These are phyloP conservation scores for Bufo gargarizans DNA, from an alignment of 2,113 vertebrate genomes.

Conservation along the genomic window DNA sequence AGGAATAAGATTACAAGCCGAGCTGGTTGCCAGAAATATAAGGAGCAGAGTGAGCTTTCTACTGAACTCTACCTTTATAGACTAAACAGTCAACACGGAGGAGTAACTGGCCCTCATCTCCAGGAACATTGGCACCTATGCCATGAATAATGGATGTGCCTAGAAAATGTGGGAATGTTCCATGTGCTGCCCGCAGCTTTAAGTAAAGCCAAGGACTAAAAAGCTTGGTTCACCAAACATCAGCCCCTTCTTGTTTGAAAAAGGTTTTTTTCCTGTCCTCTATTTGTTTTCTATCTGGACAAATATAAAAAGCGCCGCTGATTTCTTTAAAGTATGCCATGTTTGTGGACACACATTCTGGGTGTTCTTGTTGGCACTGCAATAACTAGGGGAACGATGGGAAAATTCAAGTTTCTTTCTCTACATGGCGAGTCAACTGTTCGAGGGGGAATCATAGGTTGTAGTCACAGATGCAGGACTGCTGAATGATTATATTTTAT, in stretches of 20 bases:
- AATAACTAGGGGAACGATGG: background rate
- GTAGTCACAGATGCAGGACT: background rate
- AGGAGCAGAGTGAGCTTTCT: conserved; percentile 1
- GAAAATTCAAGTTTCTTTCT: background rate
- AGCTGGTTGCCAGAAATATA: conserved; percentile 21
- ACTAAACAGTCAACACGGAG: conserved; percentile 53
- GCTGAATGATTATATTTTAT: background rate
- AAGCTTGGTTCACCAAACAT: conserved; percentile 20
- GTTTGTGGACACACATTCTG: background rate
- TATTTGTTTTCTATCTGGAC: conserved; percentile 20
- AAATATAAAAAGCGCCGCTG: background rate
- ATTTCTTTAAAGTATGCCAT: conserved; percentile 8
- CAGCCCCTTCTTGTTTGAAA: conserved; percentile 29
- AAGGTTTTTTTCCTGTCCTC: conserved; percentile 7
- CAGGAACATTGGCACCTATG: conserved; percentile 49
- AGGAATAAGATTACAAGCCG: conserved; percentile 31
- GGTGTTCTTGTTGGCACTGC: conserved; percentile 22
- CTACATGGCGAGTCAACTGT: background rate
- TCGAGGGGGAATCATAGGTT: background rate
- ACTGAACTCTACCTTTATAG: conserved; percentile 37
- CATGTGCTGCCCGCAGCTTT: conserved; percentile 29
- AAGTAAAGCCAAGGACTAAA: conserved; percentile 43
- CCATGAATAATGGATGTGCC: conserved; percentile 53
- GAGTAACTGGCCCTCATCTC: conserved; percentile 48
- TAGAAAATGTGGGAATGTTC: conserved; percentile 46